These are phyloP conservation scores for Alcedo atthis DNA, from an alignment of 2,797 vertebrate genomes.

Conservation along the genomic window DNA sequence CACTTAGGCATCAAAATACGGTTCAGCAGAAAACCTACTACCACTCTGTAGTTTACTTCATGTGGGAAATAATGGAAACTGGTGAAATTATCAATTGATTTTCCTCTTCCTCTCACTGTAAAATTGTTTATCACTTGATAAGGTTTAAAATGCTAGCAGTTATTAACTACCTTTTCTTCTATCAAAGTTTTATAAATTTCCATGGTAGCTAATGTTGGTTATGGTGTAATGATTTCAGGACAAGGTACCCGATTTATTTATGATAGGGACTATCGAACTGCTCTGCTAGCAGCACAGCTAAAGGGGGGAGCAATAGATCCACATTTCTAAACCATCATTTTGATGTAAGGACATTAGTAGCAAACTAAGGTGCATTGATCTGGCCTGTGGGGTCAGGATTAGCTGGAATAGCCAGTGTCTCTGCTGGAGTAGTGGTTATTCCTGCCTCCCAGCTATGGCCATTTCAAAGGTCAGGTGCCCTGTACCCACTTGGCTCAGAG, in stretches of 20 bases:
- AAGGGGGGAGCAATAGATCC: constrained; percentile 69
- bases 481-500: constrained; percentile 82
- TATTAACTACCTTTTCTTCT: constrained; percentile 56
- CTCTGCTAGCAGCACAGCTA: constrained; percentile 61
- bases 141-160: constrained; percentile 42
- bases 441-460: constrained; percentile 80
- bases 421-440: constrained; percentile 74
- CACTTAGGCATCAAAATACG: constrained; percentile 3
- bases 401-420: constrained; percentile 80
- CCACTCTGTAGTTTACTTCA: constrained; percentile 3
- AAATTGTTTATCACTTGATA: constrained; percentile 65
- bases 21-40: constrained; percentile 58
- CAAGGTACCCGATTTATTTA: constrained; percentile 72
- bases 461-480: constrained; percentile 88
- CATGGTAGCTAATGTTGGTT: constrained; percentile 72
- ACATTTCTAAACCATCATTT: constrained; percentile 85
- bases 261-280: constrained; percentile 49
- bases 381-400: constrained; percentile 88
- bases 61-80: constrained; percentile 44
- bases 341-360: constrained; percentile 94
- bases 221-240: constrained; percentile 59
- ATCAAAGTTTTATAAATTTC: constrained; percentile 75
- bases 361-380: constrained; percentile 92
- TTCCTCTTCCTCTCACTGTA: constrained; percentile 26
- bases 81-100: constrained; percentile 40